Conservation (phyloP, 2,888 invertebrate species). For the Plebejus melissa region DNA sequence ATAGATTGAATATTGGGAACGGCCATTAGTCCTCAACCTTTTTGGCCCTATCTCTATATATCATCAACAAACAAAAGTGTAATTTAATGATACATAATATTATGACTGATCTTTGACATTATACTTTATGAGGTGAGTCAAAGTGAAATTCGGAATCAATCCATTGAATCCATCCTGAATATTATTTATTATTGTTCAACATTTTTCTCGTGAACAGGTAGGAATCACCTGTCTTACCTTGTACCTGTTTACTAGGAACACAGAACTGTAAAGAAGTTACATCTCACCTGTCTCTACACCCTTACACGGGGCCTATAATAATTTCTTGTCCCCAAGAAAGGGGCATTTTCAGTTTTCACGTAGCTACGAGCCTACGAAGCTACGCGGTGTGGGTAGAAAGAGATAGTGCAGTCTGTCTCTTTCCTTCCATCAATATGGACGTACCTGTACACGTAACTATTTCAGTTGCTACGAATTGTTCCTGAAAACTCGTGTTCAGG, state of each 20-base stretch:
- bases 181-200: neutral
- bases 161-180: too few species aligned
- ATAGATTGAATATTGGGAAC: too few species aligned
- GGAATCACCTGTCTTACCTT: constrained; percentile 55
- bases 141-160: too few species aligned
- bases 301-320: constrained; percentile 31
- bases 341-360: neutral
- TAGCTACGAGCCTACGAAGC: neutral
- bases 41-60: too few species aligned
- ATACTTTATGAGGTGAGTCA: too few species aligned
- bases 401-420: neutral
- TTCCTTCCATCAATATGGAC: neutral
- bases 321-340: neutral
- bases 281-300: constrained; percentile 45
- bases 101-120: too few species aligned
- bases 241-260: constrained; percentile 59
- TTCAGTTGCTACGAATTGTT: constrained; percentile 27
- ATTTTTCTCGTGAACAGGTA: constrained; percentile 29
- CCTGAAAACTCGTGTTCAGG: constrained; percentile 47
- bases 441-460: neutral
- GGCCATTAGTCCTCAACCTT: neutral
- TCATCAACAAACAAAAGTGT: too few species aligned
- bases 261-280: constrained; percentile 47
- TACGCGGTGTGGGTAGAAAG: neutral
- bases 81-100: too few species aligned